phyloP scores from a whole-genome alignment of 2,888 invertebrate species.

The Erannis defoliaria region DNA sequence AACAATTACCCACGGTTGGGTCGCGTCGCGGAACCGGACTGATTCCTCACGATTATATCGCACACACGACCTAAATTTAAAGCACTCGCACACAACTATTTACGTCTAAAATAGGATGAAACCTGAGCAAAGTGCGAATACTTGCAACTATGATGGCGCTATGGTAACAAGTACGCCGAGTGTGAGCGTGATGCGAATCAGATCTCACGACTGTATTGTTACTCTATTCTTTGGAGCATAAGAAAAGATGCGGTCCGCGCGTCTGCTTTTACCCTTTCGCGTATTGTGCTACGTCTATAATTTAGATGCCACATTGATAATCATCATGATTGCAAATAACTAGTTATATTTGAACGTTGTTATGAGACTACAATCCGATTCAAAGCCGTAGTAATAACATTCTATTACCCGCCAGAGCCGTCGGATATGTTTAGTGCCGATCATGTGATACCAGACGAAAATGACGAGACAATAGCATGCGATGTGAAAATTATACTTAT shows the following conservation, averaged over 20 bases:
- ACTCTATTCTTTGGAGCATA: conserved; percentile 70
- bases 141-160: conserved; percentile 56
- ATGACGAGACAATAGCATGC: conserved; percentile 41
- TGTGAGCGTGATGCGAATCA: conserved; percentile 64
- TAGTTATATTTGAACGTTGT: conserved; percentile 54
- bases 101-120: conserved; percentile 40
- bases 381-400: conserved; percentile 37
- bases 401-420: conserved; percentile 31
- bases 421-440: conserved; percentile 37
- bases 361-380: conserved; percentile 36
- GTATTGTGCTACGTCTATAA: conserved; percentile 59
- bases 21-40: conserved; percentile 70
- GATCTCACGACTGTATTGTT: conserved; percentile 83
- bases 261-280: conserved; percentile 78
- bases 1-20: conserved; percentile 81
- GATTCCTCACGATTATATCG: conserved; percentile 67
- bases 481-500: conserved; percentile 23
- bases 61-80: conserved; percentile 49
- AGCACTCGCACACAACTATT: conserved; percentile 45
- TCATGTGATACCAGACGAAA: conserved; percentile 37
- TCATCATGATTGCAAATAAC: conserved; percentile 58
- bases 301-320: conserved; percentile 70
- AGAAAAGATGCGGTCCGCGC: conserved; percentile 69
- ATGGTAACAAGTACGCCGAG: conserved; percentile 60
- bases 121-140: conserved; percentile 50